Base-by-base conservation (phyloP, 2,797 vertebrate genomes). In the Scomberomorus guttatus region DNA sequence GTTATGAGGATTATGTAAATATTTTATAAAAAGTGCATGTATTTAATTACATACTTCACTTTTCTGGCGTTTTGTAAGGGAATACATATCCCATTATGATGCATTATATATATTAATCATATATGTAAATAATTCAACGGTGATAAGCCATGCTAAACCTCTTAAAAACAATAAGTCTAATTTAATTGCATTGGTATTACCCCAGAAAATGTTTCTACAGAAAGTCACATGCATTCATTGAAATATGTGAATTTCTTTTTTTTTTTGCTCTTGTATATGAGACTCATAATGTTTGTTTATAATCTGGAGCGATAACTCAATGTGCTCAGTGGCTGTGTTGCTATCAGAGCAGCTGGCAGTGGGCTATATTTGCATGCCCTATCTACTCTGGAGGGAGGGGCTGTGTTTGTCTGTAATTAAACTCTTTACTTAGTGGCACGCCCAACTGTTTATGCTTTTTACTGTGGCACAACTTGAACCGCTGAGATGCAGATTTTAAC, bases 401-500 rank as follows among this genome's bases (percentile, higher is more conserved):
- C 58, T 56, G 60, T 87, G 73, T 88, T 89, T 84, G 80, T 84
- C 86, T 91, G 89, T 92, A 89, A 91, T 91, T 90, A 90, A 90
- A 86, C 80, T 89, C 81, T 86, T 83, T 51, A 68, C 68, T 80
- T 54, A 25, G 74, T 12, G 87, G 69, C 86, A 92, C 90, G 7
- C 89, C 87, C 79, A 70, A 70, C 34, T 83, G 80, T 89, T 92
- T 82, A 82, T 81, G 72, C 58, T 61, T 79, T 79, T 80, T 61
- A 62, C 54, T 80, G 72, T 9, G 71, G 78, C 32, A 39, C 58
- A 50, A 24, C 6, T 4, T 55, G 34, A 79, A n/a, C 66, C 29
- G 1, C 58, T 51, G 46, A 51, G 24, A 81, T 64, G 63, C 63
- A 57, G 37, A 81, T 52, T 67, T 77, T 12, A 55, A 55, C 64